Conservation (phyloP, 2,888 invertebrate genomes). For the Epirrhoe tristata region DNA sequence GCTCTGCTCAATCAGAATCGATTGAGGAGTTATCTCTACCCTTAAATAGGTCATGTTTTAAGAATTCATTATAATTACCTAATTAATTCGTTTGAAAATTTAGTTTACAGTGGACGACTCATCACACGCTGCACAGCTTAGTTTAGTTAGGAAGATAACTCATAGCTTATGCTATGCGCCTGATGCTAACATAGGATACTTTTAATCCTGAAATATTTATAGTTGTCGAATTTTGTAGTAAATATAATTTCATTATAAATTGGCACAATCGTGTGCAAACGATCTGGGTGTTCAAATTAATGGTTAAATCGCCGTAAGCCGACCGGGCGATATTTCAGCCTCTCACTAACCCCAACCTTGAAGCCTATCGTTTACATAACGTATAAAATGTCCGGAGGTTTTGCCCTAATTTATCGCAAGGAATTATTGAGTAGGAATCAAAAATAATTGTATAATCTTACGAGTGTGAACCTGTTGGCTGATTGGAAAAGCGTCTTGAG, state of each 20-base stretch:
- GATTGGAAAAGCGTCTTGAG: too few species aligned
- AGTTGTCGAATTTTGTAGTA: background rate
- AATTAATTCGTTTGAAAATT: too few species aligned
- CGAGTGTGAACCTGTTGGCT: too few species aligned
- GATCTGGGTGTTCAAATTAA: constrained; percentile 54
- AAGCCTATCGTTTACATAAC: constrained; percentile 48
- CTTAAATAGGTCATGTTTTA: too few species aligned
- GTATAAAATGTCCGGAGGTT: constrained; percentile 32
- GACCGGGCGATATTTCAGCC: constrained; percentile 50
- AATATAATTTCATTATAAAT: constrained; percentile 32
- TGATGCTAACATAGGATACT: too few species aligned
- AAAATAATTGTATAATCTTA: background rate
- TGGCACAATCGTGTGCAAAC: constrained; percentile 40
- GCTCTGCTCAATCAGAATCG: too few species aligned
- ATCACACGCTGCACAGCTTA: too few species aligned
- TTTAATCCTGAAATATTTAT: background rate
- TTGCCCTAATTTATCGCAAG: constrained; percentile 21
- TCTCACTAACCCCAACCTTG: constrained; percentile 58
- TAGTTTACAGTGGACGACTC: too few species aligned
- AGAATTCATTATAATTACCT: too few species aligned
- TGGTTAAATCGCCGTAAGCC: constrained; percentile 54
- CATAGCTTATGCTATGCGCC: too few species aligned
- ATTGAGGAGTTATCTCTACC: too few species aligned
- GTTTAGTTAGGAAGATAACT: too few species aligned
- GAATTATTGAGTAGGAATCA: constrained; percentile 3